Base-by-base conservation (phyloP, 2,888 invertebrate species). In the Notodonta ziczac region DNA sequence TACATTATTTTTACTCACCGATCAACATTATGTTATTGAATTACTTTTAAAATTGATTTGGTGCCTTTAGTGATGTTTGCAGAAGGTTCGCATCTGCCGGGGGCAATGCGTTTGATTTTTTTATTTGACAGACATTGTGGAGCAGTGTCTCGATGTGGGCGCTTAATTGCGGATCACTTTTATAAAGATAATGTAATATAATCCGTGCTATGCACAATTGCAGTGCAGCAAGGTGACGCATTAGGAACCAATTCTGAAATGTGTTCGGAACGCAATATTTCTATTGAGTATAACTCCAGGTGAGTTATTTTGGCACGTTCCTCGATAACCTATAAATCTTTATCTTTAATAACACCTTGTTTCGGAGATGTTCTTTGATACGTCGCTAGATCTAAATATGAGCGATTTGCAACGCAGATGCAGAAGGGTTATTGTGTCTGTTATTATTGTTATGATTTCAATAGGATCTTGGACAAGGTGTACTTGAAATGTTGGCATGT, bases 11-110 rank as follows among this genome's bases (percentile, higher is more conserved):
- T 88, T 88, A 87, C 84, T 82, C 77, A 74, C 78, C 85, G 86
- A 90, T 92, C 88, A 82, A 88, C 90, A 89, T 92, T 91, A 91
- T 89, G 93, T 93, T 93, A 93, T 93, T 91, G 92, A 91, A 93
- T 93, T 92, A 92, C 93, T 91, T 87, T 89, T 83, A 81, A 90
- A 87, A 89, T 88, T 90, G 87, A 90, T 89, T 89, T 83, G 79
- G 81, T 85, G 79, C 85, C 79, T 83, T 80, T 77, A 78, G 80
- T 74, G 69, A 64, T 88, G 84, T 89, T 91, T 90, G 89, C 88
- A 86, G 82, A 87, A 82, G 83, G 84, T 84, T 85, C 77, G 85
- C 93, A 93, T 93, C 93, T 93, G 93, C 90, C 85, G 74, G 78
- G 74, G 78, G 79, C 80, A 74, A 74, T 80, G 73, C 72, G 64